Base-by-base conservation (phyloP, 2,888 invertebrate genomes). In the Ectemnius lituratus region DNA sequence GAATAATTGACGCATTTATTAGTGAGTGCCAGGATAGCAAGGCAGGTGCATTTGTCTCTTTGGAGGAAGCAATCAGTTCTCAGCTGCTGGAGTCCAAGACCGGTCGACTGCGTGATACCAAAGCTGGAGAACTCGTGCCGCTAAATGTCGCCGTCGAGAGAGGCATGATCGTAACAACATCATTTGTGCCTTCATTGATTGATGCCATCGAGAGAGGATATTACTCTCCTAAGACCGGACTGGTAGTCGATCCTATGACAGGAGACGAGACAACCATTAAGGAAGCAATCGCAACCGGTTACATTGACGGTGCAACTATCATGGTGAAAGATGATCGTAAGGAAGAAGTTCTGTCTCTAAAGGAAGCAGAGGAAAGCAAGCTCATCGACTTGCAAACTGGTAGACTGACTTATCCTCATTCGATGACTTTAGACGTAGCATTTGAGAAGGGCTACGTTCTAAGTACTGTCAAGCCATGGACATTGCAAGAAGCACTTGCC, bases 401-500 rank as follows among this genome's bases (percentile, higher is more conserved):
- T 56, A 90, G 94, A 27, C 91, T 97, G 28, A 94, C 94, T 1
- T 93, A 93, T 76, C 96, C 96, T 0, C 91, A 93, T 76, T 81
- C 88, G 1, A 93, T 95, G 87, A 94, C 95, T 66, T 92, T 97
- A 56, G 95, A 96, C 89, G 94, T 95, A 83, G 97, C 97, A 2
- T 94, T 95, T 82, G 94, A 95, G 64, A 96, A 96, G 88, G 97
- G 97, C 6, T 96, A 95, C 87, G 92, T 97, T 57, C 91, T 97
- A 45, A 96, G 95, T 85, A 95, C 96, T 45, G 93, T 94, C 67
- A 94, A 95, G 85, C 97, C 97, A 0, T 94, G 95, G 93, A 95
- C 96, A 0, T 91, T 97, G 73, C 96, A 96, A 89, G 96, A 97
- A 92, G 96, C 96, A 14, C 91, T 97, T 67, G 94, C 96, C 28